Conservation (phyloP, 92 coral and sea anemone species). For the Phenganax stokvisi region DNA sequence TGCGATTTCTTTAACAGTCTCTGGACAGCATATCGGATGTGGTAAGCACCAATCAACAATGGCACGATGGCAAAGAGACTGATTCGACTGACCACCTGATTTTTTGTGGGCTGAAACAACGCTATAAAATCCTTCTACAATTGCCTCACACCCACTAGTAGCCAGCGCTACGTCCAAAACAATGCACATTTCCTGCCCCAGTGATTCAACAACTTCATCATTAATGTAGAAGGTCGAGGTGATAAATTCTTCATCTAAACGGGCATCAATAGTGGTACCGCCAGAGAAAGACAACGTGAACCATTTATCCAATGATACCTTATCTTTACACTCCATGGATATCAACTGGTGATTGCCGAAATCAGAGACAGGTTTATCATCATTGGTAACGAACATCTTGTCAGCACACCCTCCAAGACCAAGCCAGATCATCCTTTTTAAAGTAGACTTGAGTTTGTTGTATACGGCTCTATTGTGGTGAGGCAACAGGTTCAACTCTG, state of each 20-base stretch:
- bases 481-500: constrained; percentile 15
- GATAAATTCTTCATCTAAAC: constrained; percentile 12
- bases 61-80: not conserved
- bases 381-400: constrained; percentile 7
- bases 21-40: constrained; percentile 16
- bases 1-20: constrained; percentile 4
- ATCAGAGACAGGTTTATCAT: not conserved
- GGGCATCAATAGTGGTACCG: not conserved
- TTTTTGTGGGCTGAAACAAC: not conserved
- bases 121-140: constrained; percentile 15
- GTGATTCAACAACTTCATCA: not conserved
- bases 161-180: constrained; percentile 3
- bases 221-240: constrained; percentile 1
- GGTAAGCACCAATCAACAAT: constrained; percentile 12
- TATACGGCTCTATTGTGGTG: not conserved
- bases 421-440: constrained; percentile 16
- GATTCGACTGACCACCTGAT: constrained; percentile 5
- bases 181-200: constrained; percentile 10
- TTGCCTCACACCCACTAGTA: not conserved
- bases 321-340: not conserved
- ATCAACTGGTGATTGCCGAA: not conserved
- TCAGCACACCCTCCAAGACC: constrained; percentile 16
- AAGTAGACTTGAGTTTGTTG: constrained; percentile 11
- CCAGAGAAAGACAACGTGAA: not conserved
- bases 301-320: not conserved